Evolutionary conservation across 2,113 vertebrate genomes (phyloP).

Genomic region (Sterna hirundo): DNA sequence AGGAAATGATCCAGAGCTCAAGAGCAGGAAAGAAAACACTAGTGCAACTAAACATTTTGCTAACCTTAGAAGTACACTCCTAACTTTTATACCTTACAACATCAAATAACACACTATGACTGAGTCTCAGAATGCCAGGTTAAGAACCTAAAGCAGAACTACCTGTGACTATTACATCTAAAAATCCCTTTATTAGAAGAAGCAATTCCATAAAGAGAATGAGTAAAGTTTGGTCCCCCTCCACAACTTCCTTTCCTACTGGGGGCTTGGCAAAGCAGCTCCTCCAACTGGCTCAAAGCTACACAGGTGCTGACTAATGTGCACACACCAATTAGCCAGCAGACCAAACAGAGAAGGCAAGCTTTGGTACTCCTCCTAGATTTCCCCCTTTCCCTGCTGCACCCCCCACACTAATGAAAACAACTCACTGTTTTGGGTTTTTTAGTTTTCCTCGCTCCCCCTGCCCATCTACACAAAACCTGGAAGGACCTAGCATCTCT

Average conservation of each 20-base stretch:
- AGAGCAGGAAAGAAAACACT: not conserved
- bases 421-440: fast-evolving
- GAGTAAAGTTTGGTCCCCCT: not conserved
- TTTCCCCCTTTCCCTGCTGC: not conserved
- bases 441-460: not conserved
- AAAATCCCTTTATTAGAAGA: not conserved
- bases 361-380: too few species aligned
- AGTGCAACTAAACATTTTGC: not conserved
- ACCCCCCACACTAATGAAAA: too few species aligned
- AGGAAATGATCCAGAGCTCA: not conserved
- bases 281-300: too few species aligned
- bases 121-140: not conserved
- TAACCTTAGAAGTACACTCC: not conserved
- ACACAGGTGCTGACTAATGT: too few species aligned
- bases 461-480: not conserved
- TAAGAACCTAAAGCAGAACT: not conserved
- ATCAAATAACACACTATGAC: not conserved
- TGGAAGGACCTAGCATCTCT: not conserved
- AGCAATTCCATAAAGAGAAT: not conserved
- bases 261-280: too few species aligned
- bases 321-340: too few species aligned
- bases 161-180: not conserved
- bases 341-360: too few species aligned
- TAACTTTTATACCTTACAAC: not conserved
- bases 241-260: too few species aligned